phyloP scores from a whole-genome alignment of 37 sponge, comb jelly and placozoan genomes.

The Chondrilla cf. caribensis region DNA sequence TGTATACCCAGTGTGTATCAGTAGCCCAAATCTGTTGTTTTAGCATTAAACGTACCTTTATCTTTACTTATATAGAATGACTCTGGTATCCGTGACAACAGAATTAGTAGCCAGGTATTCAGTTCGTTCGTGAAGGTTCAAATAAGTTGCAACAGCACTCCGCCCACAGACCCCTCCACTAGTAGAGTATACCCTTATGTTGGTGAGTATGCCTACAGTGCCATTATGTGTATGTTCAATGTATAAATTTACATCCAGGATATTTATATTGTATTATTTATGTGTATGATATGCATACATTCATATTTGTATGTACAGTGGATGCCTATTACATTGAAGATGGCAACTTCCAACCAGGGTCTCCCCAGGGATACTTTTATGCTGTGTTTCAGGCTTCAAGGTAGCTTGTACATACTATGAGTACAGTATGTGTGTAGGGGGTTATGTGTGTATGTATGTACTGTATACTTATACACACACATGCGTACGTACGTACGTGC shows the following conservation, averaged over 20 bases:
- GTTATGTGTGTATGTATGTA: neutral
- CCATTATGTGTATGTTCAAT: too few relatives aligned
- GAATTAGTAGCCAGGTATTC: neutral
- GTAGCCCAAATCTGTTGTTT: too few relatives aligned
- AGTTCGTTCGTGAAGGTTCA: constrained; percentile 12
- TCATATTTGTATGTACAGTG: constrained; percentile 27
- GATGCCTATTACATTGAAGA: constrained; percentile 26
- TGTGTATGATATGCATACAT: too few relatives aligned
- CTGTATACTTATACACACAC: neutral
- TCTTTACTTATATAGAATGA: neutral
- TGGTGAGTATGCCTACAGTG: too few relatives aligned
- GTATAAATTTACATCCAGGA: neutral
- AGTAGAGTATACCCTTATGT: constrained; percentile 2
- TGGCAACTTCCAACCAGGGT: constrained; percentile 7
- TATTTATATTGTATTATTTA: too few relatives aligned
- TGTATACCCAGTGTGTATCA: too few relatives aligned
- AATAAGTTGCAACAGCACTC: neutral
- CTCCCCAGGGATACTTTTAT: constrained; percentile 34
- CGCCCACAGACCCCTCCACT: neutral
- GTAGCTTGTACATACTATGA: constrained; percentile 20
- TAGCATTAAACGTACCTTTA: too few relatives aligned
- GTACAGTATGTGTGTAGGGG: neutral
- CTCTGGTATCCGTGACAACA: neutral
- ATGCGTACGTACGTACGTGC: neutral
- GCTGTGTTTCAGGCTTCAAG: constrained; percentile 49